Evolutionary conservation across 2,113 vertebrate species (phyloP).

Genomic region (Muntiacus reevesi): DNA sequence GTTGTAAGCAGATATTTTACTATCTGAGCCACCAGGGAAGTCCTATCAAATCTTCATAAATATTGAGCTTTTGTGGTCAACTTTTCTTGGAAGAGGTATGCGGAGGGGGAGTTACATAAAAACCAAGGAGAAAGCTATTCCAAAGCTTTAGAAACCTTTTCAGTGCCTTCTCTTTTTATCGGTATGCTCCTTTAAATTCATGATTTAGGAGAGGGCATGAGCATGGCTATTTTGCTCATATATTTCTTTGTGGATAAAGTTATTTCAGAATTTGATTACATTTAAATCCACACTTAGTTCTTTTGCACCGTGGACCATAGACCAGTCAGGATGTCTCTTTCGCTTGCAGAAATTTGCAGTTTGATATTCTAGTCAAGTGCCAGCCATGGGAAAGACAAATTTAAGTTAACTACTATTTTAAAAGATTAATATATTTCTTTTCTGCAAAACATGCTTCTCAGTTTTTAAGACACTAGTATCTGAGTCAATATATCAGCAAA

Average conservation of each 20-base stretch:
- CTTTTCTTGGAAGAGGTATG: slow-evolving; percentile 22
- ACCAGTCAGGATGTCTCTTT: background rate
- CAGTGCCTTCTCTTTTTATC: background rate
- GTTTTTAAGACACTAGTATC: slow-evolving; percentile 63
- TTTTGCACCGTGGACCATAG: background rate
- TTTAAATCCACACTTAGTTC: background rate
- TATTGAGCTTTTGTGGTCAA: background rate
- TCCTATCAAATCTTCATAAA: slow-evolving; percentile 5
- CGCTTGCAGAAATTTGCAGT: slow-evolving; percentile 11
- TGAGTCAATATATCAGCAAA: slow-evolving; percentile 64
- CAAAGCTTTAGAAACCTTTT: background rate
- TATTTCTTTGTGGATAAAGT: slow-evolving; percentile 7
- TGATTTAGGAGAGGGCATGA: background rate
- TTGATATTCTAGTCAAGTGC: background rate
- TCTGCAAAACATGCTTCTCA: slow-evolving; percentile 46
- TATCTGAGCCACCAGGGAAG: no score
- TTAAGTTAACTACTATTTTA: slow-evolving; percentile 56
- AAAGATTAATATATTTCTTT: slow-evolving; percentile 58
- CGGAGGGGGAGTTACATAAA: background rate
- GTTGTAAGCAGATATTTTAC: background rate
- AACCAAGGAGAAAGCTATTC: background rate
- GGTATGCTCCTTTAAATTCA: background rate
- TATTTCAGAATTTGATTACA: slow-evolving; percentile 25
- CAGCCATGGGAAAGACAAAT: slow-evolving; percentile 40
- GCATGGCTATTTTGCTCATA: background rate